Base-by-base conservation (phyloP, 2,113 vertebrate genomes). In the Lota lota region DNA sequence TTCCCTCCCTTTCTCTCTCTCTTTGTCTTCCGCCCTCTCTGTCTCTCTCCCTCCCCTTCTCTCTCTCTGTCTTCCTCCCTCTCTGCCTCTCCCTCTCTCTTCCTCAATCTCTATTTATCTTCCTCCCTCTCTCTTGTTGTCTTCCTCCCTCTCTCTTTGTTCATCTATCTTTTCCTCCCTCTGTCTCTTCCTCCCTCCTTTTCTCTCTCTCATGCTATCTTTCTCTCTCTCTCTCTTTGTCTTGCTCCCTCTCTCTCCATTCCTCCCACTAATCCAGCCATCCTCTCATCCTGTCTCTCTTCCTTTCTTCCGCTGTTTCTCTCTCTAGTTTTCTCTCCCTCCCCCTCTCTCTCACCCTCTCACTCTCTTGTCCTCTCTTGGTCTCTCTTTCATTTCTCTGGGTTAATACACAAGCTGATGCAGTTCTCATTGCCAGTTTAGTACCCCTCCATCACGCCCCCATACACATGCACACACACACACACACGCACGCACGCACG, bases 391-490 rank as follows among this genome's bases (percentile, higher is more conserved):
- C 59, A 24, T 28, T 67, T 79, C 70, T 65, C 62, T 61, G 58
- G 79, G 69, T 83, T 72, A 59, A 24, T 61, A 70, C 64, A 71
- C 77, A 70, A 60, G 67, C 70, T 21, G 70, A 64, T 78, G 75
- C 79, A 69, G 66, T 77, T 85, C 68, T 76, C 79, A 76, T 66
- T 79, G 57, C 68, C 51, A 71, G 72, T 73, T 76, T 11, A 33
- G 21, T 14, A 12, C 36, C 18, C 51, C 20, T 47, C 8, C 36
- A 28, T 63, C 61, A 53, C 57, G 14, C 28, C 22, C 61, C 40
- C 40, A 33, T 51, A 21, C 10, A 1, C 61, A 18, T 16, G 6
- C 18, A 11, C 22, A 24, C 60, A 33, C 28, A 33, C 7, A 33
- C 19, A 11, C 57, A 20, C 20, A 59, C n/a, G 12, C 57, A 59